Base-by-base conservation (phyloP, 2,888 invertebrate species). In the Mythimna lalbum region DNA sequence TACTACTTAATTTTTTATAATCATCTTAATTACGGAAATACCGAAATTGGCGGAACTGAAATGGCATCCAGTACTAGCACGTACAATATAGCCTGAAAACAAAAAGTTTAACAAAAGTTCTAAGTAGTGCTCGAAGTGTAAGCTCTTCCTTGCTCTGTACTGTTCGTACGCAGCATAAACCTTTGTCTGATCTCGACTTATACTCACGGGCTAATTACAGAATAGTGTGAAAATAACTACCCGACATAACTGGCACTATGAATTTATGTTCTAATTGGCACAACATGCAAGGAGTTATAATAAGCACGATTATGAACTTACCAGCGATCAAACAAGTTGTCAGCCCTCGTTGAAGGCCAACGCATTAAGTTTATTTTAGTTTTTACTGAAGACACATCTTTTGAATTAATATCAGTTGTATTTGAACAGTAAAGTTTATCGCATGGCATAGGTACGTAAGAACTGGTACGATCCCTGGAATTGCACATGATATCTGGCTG, bases 1-100 rank as follows among this genome's bases (percentile, higher is more conserved):
- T 87, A 82, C 81, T 79, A 86, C 75, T 83, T 84, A 86, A 78
- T 81, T 80, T 80, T 82, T 85, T 78, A 79, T 81, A 76, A 50
- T 61, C 62, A 73, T 75, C 62, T 69, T 86, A 84, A 83, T 85
- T 85, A 78, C 60, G 76, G 79, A 81, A 81, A 77, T 80, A 81
- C 75, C 76, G 47, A 77, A 76, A 76, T 75, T 76, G 59, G 49
- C 69, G 70, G 72, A 70, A 77, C 66, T 66, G 63, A 73, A 69
- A 69, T 62, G 39, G 39, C 71, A 67, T 49, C 61, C 61, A 73
- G 68, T 65, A 57, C 60, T 65, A 23, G 66, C 68, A 56, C 52
- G 27, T 63, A 17, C 55, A 21, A 43, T 31, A 53, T 59, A 52
- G 12, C 17, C 36, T 60, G 21, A 33, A 76, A n/a, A 23, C 27